Base-by-base conservation (phyloP, 1,140 invertebrate genomes). In the Nixonia krombeini region DNA sequence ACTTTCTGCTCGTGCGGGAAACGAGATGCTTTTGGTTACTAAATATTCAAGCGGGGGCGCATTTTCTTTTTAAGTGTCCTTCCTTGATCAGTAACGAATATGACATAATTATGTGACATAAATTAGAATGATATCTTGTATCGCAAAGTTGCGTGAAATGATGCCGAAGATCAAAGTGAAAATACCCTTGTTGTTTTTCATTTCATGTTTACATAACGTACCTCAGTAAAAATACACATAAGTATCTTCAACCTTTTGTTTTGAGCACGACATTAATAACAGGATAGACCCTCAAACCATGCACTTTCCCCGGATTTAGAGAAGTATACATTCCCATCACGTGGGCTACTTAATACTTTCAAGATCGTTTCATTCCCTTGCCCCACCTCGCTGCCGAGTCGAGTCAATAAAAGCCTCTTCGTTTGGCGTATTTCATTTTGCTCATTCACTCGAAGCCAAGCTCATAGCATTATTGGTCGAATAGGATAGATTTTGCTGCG, bases 391-490 rank as follows among this genome's bases (percentile, higher is more conserved):
- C 12, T 13, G 37, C 8, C 10, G 17, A 40, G 37, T 17, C 37
- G 51, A 61, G 56, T 67, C 64, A 67, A 67, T 61, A 57, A 61
- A 41, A 47, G 51, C 56, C 49, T 55, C 29, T 44, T 50, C 51
- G 51, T 67, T 67, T 59, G 55, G 49, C 63, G 55, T 50, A 55
- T 66, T 59, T 66, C 47, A 61, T 45, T 55, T 50, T 31, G 12
- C 8, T 26, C 29, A 40, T 18, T 42, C 23, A 10, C 18, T 12
- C 1, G 47, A 28, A 62, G 53, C 12, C 17, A 62, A 68, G 50
- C 46, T 61, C 57, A 45, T 28, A 26, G 46, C 44, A 53, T 67
- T 67, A 58, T 55, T 29, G 44, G 45, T 16, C 21, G 49, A 59
- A 63, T 42, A 15, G 15, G 1, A 18, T 40, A 16, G n/a, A n/a